These are phyloP conservation scores for Orthosia incerta DNA, from an alignment of 2,888 invertebrate genomes.

Conservation along the genomic window DNA sequence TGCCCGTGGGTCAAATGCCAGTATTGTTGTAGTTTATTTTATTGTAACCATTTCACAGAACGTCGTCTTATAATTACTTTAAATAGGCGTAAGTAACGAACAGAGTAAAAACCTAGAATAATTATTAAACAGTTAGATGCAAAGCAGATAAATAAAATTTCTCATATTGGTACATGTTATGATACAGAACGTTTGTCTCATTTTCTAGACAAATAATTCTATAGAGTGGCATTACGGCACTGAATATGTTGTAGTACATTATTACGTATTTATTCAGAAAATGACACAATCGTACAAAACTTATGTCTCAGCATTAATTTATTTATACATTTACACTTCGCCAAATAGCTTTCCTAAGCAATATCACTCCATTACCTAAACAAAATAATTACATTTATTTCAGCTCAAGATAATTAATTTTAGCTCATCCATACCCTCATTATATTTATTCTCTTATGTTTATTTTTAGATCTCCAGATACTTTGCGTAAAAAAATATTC, in stretches of 20 bases:
- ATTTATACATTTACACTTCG: slow-evolving; percentile 88
- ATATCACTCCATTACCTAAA: slow-evolving; percentile 83
- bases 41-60: not conserved
- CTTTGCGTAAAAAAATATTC: slow-evolving; percentile 65
- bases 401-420: slow-evolving; percentile 77
- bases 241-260: slow-evolving; percentile 11
- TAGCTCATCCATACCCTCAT: slow-evolving; percentile 75
- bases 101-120: slow-evolving; percentile 84
- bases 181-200: slow-evolving; percentile 80
- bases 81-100: slow-evolving; percentile 63
- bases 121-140: slow-evolving; percentile 81
- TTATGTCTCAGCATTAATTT: slow-evolving; percentile 84
- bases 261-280: slow-evolving; percentile 70
- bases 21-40: not conserved
- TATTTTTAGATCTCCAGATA: slow-evolving; percentile 76
- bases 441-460: slow-evolving; percentile 72
- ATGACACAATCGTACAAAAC: slow-evolving; percentile 78
- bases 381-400: slow-evolving; percentile 81
- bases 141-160: slow-evolving; percentile 88
- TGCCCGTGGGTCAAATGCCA: not conserved
- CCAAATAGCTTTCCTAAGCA: slow-evolving; percentile 84
- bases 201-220: slow-evolving; percentile 72
- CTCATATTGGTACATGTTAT: slow-evolving; percentile 83
- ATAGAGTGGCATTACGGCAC: slow-evolving; percentile 18
- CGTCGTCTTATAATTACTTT: slow-evolving; percentile 28